Percentiles rank a stretch among this genome's conserved stretches.
Evolutionary conservation across 2,888 invertebrate species (phyloP).

Genomic region (Halocaridina rubra): DNA sequence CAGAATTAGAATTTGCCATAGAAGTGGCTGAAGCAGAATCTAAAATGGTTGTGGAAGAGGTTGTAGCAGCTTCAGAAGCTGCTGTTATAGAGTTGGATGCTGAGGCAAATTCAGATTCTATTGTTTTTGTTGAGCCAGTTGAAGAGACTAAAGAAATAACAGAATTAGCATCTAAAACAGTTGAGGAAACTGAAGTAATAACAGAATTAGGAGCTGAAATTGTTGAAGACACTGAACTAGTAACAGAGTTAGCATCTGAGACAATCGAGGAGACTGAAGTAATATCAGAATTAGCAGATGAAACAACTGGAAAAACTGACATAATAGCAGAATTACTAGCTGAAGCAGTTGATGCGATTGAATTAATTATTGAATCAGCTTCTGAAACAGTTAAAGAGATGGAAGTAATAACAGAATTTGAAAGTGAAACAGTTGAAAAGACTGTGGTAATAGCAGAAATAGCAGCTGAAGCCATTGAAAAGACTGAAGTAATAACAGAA

Average conservation of each 20-base stretch:
- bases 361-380: neutral
- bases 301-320: neutral
- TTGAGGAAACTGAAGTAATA: neutral
- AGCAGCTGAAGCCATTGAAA: neutral
- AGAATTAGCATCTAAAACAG: too few relatives aligned
- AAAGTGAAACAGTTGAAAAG: too few relatives aligned
- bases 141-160: too few relatives aligned
- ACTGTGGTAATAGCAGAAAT: neutral
- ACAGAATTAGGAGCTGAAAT: too few relatives aligned
- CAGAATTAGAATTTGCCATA: neutral
- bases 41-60: neutral
- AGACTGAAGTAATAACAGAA: neutral
- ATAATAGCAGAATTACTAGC: neutral
- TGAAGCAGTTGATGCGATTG: neutral
- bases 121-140: too few relatives aligned
- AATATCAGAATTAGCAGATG: neutral
- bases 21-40: neutral
- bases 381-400: neutral
- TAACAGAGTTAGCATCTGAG: too few relatives aligned
- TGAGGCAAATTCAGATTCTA: neutral
- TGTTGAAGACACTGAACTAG: too few relatives aligned
- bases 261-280: neutral
- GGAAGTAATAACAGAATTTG: too few relatives aligned
- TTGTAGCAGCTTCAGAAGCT: neutral
- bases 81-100: too few relatives aligned